Evolutionary conservation across 2,113 vertebrate species (phyloP).

Genomic region (Microcebus murinus): DNA sequence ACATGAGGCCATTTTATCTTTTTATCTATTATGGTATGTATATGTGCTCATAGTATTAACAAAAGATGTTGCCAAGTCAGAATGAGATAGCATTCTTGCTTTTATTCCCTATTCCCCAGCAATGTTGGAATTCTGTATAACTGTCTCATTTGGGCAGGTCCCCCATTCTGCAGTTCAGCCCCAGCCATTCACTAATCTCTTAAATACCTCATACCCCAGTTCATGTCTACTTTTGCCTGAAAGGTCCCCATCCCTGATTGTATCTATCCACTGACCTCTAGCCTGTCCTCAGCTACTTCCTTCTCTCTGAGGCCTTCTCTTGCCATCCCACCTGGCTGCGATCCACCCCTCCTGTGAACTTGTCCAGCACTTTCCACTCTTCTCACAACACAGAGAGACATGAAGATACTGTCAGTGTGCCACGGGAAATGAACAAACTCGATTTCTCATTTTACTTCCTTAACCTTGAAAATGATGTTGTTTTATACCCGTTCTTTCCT

Average conservation of each 20-base stretch:
- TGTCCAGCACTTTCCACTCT: not conserved
- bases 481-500: conserved; percentile 74
- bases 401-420: not conserved
- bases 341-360: not conserved
- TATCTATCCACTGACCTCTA: not conserved
- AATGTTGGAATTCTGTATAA: not conserved
- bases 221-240: not conserved
- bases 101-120: not conserved
- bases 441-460: conserved; percentile 37
- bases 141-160: not conserved
- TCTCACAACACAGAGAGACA: not conserved
- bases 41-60: not conserved
- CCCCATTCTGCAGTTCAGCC: too few species aligned
- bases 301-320: not conserved
- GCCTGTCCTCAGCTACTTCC: not conserved
- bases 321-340: too few species aligned
- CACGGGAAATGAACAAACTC: not conserved
- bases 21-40: not conserved
- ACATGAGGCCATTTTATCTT: not conserved
- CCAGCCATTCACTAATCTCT: not conserved
- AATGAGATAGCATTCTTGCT: not conserved
- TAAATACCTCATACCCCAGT: not conserved
- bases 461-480: conserved; percentile 44
- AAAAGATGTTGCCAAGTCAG: not conserved
- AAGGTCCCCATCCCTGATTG: not conserved